Evolutionary conservation across 2,113 vertebrate species (phyloP).

Genomic region (Lepus americanus): DNA sequence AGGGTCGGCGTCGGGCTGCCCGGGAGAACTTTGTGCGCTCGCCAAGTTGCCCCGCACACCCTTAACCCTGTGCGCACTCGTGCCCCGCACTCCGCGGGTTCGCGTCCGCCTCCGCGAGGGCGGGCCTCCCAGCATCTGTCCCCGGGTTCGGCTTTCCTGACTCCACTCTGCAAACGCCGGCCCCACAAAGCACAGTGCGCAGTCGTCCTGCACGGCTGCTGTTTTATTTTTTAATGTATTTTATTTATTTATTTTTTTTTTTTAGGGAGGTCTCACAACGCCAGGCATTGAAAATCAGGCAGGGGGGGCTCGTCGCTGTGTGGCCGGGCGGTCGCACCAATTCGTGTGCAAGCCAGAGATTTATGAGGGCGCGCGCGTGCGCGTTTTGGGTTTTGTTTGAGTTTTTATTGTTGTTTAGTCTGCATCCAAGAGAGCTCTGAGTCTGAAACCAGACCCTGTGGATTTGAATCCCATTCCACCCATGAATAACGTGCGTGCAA

Average conservation of each 20-base stretch:
- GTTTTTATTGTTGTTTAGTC: constrained; percentile 39
- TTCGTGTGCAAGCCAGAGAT: background rate
- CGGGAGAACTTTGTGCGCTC: constrained; percentile 75
- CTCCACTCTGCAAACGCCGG: background rate
- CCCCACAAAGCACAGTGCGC: background rate
- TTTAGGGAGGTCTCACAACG: background rate
- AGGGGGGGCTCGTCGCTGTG: background rate
- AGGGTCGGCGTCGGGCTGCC: constrained; percentile 56
- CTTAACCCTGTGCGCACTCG: constrained; percentile 62
- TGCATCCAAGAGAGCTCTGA: background rate
- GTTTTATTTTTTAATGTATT: background rate
- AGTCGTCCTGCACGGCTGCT: too few relatives aligned
- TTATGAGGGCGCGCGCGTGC: background rate
- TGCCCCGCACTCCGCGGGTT: background rate
- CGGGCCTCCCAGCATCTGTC: background rate
- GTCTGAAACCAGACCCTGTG: background rate
- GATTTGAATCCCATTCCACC: constrained; percentile 19
- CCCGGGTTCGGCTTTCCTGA: background rate
- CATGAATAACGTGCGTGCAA: background rate
- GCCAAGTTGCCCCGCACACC: background rate
- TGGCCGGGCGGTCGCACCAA: background rate
- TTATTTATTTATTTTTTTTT: background rate
- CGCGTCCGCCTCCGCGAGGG: background rate
- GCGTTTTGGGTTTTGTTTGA: background rate
- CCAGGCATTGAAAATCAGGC: background rate